Base-by-base conservation (phyloP, 2,888 invertebrate genomes). In the Strigamia maritima region DNA sequence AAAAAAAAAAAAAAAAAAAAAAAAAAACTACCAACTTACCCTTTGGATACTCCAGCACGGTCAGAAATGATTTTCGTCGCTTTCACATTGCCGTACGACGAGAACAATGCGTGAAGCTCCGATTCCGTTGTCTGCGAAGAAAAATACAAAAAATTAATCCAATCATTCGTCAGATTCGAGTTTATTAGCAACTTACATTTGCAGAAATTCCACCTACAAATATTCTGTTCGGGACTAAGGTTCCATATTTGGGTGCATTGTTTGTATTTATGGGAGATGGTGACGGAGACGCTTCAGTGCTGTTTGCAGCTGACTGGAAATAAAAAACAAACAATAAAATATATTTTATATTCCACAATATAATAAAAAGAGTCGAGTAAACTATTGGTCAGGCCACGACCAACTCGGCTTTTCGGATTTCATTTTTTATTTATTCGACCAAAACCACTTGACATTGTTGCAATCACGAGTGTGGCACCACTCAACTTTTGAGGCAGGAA, bases 121-220 rank as follows among this genome's bases (percentile, higher is more conserved):
- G 92, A 92, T 87, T 97, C 97, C 76, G 95, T 95, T 75, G 97
- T 97, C 87, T 87, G 83, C n/a, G n/a, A n/a, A n/a, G 24, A 84
- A 83, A 76, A 75, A 65, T 75, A 54, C 3, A 14, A 26, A 60
- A 60, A n/a, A 19, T 19, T n/a, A n/a, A 10, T 35, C n/a, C n/a
- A 40, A 19, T 40, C 10, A 28, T 26, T 28, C 26, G 31, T 28
- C 4, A 22, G 16, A 75, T 16, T 10, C n/a, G n/a, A 22, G 2
- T 60, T 60, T 78, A 10, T 65, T 19, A 75, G 82, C 2, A 22
- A 12, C 83, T 82, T 81, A 86, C 86, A 84, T 93, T 94, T 84
- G 94, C 91, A 79, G 96, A 93, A 84, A 98, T 97, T 28, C 97
- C 98, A 80, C 98, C 97, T 78, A 98, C 97, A 87, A 98, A 98